Percentiles rank a stretch among this genome's conserved stretches.
Conservation (phyloP, 2,797 vertebrate genomes). For the Muscicapa striata region DNA sequence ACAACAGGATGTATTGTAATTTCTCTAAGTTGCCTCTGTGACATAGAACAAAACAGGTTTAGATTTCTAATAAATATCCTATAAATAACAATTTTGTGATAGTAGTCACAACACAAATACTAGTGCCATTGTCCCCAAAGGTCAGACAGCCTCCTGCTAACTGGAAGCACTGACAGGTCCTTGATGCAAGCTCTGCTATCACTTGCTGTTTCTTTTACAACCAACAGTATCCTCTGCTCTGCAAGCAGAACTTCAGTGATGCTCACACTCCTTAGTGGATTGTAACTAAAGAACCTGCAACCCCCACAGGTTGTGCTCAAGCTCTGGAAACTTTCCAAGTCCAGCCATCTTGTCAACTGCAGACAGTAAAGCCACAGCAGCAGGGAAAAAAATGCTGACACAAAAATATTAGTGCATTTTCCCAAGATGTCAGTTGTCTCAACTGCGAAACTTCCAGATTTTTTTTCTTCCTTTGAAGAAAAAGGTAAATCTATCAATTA, state of each 20-base stretch:
- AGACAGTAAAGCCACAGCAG: slow-evolving; percentile 32
- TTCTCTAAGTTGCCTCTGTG: background rate
- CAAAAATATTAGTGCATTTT: background rate
- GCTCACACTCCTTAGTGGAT: background rate
- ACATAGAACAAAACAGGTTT: background rate
- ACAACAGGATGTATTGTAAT: background rate
- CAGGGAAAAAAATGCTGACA: slow-evolving; percentile 41
- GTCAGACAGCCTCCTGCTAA: background rate
- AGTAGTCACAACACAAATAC: background rate
- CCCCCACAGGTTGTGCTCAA: slow-evolving; percentile 7
- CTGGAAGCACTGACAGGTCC: background rate
- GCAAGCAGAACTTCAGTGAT: background rate
- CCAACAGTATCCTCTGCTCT: background rate
- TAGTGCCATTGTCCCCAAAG: background rate
- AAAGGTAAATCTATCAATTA: background rate
- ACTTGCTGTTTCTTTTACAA: background rate
- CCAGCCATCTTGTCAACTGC: slow-evolving; percentile 28
- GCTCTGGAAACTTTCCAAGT: slow-evolving; percentile 49
- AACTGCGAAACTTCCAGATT: background rate
- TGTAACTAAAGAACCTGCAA: slow-evolving; percentile 54
- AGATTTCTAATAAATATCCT: background rate
- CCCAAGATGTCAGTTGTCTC: background rate
- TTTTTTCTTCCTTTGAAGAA: background rate
- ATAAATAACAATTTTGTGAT: slow-evolving; percentile 19
- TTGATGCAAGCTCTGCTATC: background rate